Base-by-base conservation (phyloP, 1,140 invertebrate species). In the Drosophila athabasca region DNA sequence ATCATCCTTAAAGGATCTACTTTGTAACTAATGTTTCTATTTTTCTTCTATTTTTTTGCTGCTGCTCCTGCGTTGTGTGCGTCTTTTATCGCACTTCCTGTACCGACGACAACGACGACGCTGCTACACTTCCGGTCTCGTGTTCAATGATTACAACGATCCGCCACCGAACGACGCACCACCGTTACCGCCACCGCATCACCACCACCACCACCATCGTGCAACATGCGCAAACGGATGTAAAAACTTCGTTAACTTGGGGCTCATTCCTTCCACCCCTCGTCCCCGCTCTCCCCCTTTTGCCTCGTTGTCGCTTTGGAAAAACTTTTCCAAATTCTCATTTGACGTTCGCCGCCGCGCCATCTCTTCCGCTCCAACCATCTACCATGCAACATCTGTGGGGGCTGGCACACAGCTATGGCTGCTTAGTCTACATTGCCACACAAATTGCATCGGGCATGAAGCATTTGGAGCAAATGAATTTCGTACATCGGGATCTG, bases 371-470 rank as follows among this genome's bases (percentile, higher is more conserved):
- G n/a, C 53, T 24, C 7, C 17, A 26, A 5, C 24, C 3, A 24
- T 5, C 24, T 5, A 3, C 31, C 50, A 29, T 31, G 19, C 41
- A 26, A 26, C 24, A 26, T 24, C 3, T 24, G 17, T 24, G 22
- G 22, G 22, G 22, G 17, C 17, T 24, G 22, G 22, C 51, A 54
- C 50, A 64, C 61, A 96, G 94, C 92, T 94, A 95, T 90, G 95
- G 95, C 52, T 95, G 94, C 87, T 92, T 95, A 82, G 94, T 95
- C 73, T 95, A 95, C 85, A 95, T 96, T 92, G 95, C 95, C 48
- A 94, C 94, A 65, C 96, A 97, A 93, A 96, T 97, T 90, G 95
- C 96, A 70, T 95, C 95, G 67, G 96, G 96, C 61, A 97, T 97
- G 96, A 96, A 96, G 91, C 96, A 96, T 92, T 93, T 97, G 90